Evolutionary conservation across 2,113 vertebrate species (phyloP).

Genomic region (Vimba vimba): DNA sequence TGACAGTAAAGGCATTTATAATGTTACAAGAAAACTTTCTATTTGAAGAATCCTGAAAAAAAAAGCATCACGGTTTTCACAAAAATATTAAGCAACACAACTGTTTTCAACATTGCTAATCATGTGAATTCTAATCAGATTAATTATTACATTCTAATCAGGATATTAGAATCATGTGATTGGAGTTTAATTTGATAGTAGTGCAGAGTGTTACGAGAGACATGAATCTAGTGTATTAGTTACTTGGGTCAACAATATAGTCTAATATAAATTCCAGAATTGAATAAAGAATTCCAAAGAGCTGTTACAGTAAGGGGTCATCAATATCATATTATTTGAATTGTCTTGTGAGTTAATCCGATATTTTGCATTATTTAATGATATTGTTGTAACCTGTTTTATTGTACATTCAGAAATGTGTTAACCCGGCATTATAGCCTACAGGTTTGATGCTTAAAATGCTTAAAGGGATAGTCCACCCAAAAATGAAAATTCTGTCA

Average conservation of each 20-base stretch:
- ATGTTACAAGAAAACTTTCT: not conserved
- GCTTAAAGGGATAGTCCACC: not conserved
- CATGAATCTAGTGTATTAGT: not conserved
- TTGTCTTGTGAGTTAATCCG: not conserved
- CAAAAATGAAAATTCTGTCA: too few species aligned
- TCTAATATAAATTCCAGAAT: too few species aligned
- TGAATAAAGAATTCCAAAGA: too few species aligned
- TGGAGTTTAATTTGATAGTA: not conserved
- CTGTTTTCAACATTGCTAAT: not conserved
- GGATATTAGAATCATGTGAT: not conserved
- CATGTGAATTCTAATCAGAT: not conserved
- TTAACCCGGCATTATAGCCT: conserved; percentile 7
- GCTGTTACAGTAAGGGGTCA: not conserved
- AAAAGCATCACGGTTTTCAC: not conserved
- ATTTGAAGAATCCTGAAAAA: not conserved
- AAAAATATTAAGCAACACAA: not conserved
- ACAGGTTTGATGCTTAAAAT: not conserved
- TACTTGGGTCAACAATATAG: not conserved
- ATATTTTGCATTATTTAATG: conserved; percentile 16
- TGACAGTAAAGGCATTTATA: not conserved
- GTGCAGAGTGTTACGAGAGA: not conserved
- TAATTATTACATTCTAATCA: not conserved
- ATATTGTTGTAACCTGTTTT: not conserved
- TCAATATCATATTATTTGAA: not conserved
- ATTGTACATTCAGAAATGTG: conserved; percentile 9